Percentiles rank a stretch among this genome's conserved stretches.
Evolutionary conservation across 2,888 invertebrate genomes (phyloP).

Genomic region (Gymnocheta viridis): DNA sequence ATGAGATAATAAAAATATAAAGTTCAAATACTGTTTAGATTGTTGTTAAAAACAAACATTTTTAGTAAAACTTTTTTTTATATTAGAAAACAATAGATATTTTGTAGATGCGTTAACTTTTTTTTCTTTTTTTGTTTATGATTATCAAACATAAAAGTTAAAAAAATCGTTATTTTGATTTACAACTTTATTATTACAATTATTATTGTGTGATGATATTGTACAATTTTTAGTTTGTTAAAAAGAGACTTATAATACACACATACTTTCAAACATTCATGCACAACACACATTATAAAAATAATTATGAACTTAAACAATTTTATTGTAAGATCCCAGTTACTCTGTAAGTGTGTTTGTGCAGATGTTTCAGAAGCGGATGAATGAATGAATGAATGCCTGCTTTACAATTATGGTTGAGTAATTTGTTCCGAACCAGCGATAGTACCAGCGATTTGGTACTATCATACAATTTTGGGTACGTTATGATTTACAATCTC

Average conservation of each 20-base stretch:
- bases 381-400: conserved; percentile 4
- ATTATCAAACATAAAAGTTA: conserved; percentile 3
- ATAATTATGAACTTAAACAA: no score
- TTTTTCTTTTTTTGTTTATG: not conserved
- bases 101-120: not conserved
- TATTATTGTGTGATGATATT: conserved; percentile 16
- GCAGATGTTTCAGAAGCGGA: conserved; percentile 4
- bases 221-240: not conserved
- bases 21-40: conserved; percentile 16
- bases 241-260: not conserved
- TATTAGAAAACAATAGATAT: conserved; percentile 30
- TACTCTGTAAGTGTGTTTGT: not conserved
- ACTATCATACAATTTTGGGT: no score
- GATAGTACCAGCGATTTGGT: no score
- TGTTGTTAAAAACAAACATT: not conserved
- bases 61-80: not conserved
- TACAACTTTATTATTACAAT: conserved; percentile 13
- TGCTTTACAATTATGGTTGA: not conserved
- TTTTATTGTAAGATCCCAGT: not conserved
- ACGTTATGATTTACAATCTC: no score
- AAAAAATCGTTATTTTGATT: not conserved
- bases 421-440: no score
- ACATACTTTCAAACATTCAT: not conserved
- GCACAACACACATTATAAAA: not conserved
- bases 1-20: conserved; percentile 25